phyloP scores from a whole-genome alignment of 2,888 invertebrate genomes.

The Adela reaumurella region DNA sequence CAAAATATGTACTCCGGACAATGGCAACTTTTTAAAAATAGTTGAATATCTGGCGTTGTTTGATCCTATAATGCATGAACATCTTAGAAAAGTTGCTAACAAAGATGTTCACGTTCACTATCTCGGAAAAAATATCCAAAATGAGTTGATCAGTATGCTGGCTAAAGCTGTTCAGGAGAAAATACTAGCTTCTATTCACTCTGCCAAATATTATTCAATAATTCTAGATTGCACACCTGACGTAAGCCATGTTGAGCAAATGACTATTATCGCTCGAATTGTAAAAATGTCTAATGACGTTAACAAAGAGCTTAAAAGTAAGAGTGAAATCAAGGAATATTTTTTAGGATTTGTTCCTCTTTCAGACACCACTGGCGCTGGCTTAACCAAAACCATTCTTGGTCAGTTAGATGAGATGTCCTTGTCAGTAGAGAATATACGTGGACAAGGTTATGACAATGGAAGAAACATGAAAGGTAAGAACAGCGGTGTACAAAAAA shows the following conservation, averaged over 20 bases:
- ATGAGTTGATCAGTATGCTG: conserved; percentile 7
- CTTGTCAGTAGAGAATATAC: conserved; percentile 6
- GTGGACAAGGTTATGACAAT: conserved; percentile 9
- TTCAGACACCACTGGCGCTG: conserved; percentile 1
- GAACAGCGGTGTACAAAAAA: conserved; percentile 6
- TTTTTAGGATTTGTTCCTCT: conserved; percentile 5
- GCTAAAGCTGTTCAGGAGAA: conserved; percentile 4
- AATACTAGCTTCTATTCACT: conserved; percentile 3
- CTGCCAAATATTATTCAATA: conserved; percentile 7
- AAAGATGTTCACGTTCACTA: conserved; percentile 5
- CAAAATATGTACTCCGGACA: conserved; percentile 4
- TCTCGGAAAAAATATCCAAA: conserved; percentile 8
- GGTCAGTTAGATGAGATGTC: conserved; percentile 1
- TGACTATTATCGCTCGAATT: conserved; percentile 1
- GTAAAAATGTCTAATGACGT: conserved; percentile 1
- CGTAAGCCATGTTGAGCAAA: conserved; percentile 3
- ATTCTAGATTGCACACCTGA: conserved; percentile 3
- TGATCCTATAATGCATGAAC: conserved; percentile 8
- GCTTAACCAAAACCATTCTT: conserved; percentile 1
- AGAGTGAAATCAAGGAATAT: background rate
- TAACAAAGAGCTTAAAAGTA: too few relatives aligned
- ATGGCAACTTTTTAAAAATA: conserved; percentile 8
- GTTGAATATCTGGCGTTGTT: conserved; percentile 7
- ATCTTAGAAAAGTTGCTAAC: conserved; percentile 4
- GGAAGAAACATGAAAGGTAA: conserved; percentile 10